phyloP scores from a whole-genome alignment of 2,888 invertebrate species.

The Argyresthia albistria region DNA sequence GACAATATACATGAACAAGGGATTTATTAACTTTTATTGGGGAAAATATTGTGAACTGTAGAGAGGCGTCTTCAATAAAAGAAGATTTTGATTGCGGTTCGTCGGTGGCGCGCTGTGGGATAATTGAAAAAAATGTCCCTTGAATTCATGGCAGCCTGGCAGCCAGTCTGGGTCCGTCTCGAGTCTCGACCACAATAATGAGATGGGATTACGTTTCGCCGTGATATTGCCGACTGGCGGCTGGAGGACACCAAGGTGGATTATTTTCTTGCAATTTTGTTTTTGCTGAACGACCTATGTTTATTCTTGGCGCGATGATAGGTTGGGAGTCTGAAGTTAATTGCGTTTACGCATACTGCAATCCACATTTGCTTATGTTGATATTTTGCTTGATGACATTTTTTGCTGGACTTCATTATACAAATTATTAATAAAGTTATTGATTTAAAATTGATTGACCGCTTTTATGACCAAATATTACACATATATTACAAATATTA shows the following conservation, averaged over 20 bases:
- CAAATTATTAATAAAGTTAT: no score
- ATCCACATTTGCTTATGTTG: background rate
- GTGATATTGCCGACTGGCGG: slow-evolving; percentile 4
- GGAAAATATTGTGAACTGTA: slow-evolving; percentile 27
- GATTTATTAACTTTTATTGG: background rate
- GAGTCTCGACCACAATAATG: slow-evolving; percentile 5
- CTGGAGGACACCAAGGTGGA: slow-evolving; percentile 2
- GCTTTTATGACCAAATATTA: no score
- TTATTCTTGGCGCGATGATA: background rate
- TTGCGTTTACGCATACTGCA: background rate
- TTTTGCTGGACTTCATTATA: no score
- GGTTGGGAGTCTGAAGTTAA: background rate
- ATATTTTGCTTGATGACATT: no score
- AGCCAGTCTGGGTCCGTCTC: slow-evolving; percentile 20
- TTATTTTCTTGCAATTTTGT: slow-evolving; percentile 6
- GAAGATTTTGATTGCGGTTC: slow-evolving; percentile 45
- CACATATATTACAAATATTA: no score
- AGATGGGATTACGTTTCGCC: slow-evolving; percentile 4
- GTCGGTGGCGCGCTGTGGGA: slow-evolving; percentile 31
- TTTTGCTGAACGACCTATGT: slow-evolving; percentile 3
- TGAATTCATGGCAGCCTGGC: slow-evolving; percentile 45
- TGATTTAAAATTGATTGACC: no score
- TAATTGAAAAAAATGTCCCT: slow-evolving; percentile 65
- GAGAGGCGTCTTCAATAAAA: slow-evolving; percentile 32
- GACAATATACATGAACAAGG: background rate